phyloP scores from a whole-genome alignment of 2,113 vertebrate species.

The Phalacrocorax carbo region DNA sequence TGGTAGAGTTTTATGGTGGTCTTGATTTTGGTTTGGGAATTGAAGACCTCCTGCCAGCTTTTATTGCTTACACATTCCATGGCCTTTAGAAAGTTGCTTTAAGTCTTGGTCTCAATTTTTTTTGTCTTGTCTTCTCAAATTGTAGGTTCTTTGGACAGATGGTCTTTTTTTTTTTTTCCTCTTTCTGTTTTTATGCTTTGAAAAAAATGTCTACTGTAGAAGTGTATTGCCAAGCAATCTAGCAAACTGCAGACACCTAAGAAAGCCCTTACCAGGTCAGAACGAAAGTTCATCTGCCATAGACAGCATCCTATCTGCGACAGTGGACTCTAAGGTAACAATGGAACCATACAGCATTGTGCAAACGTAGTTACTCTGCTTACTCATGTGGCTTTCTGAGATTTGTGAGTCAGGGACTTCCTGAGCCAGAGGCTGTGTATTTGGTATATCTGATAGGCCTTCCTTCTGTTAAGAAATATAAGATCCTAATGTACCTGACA shows the following conservation, averaged over 20 bases:
- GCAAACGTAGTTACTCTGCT: background rate
- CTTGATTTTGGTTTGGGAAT: background rate
- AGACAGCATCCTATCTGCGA: background rate
- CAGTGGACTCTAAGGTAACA: background rate
- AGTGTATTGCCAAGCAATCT: background rate
- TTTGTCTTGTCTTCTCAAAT: background rate
- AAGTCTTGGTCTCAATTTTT: background rate
- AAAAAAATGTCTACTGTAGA: background rate
- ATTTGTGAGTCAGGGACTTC: background rate
- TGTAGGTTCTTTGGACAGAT: background rate
- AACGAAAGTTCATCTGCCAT: background rate
- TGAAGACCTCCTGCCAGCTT: background rate
- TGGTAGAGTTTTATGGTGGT: background rate
- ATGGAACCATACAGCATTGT: background rate
- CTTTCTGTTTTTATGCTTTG: background rate
- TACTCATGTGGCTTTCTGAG: background rate
- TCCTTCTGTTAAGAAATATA: background rate
- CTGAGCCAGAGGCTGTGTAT: background rate
- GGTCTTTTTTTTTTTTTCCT: no score
- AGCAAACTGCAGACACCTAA: background rate
- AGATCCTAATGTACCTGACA: background rate
- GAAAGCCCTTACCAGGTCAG: background rate
- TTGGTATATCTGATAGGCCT: background rate
- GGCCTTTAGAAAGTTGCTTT: background rate
- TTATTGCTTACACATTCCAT: background rate